Percentiles rank a stretch among this genome's conserved stretches.
Evolutionary conservation across 2,888 invertebrate genomes (phyloP).

Genomic region (Pilophorus perplexus): DNA sequence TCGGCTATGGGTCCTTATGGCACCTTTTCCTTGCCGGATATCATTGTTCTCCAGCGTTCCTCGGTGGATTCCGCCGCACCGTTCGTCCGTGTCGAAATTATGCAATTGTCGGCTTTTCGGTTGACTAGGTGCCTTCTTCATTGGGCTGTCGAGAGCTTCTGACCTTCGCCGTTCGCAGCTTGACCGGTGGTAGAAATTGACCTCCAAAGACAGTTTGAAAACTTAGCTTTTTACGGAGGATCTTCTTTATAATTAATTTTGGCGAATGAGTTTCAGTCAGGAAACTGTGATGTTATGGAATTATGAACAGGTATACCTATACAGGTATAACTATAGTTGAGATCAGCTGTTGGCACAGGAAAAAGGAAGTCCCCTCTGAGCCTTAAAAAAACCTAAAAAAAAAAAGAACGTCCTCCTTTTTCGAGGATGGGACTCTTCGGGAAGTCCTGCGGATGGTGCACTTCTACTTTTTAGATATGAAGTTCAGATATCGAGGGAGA

Average conservation of each 20-base stretch:
- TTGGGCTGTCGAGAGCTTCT: too few species aligned
- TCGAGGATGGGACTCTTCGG: constrained; percentile 1
- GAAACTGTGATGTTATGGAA: constrained; percentile 14
- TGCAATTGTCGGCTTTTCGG: constrained; percentile 27
- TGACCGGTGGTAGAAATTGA: too few species aligned
- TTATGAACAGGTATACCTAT: constrained; percentile 12
- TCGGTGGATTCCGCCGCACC: not conserved
- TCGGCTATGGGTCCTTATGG: constrained; percentile 2
- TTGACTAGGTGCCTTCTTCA: not conserved
- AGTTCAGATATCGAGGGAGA: too few species aligned
- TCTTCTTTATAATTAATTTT: too few species aligned
- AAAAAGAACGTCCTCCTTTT: too few species aligned
- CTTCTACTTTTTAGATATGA: too few species aligned
- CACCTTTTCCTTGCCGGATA: not conserved
- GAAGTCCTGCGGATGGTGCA: not conserved
- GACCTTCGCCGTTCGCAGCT: too few species aligned
- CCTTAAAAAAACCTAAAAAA: not conserved
- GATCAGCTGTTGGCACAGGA: constrained; percentile 22
- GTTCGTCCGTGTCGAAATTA: constrained; percentile 16
- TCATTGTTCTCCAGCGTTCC: constrained; percentile 9
- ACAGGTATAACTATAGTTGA: too few species aligned
- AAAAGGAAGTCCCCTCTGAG: constrained; percentile 9
- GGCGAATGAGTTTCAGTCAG: too few species aligned
- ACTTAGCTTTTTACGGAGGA: too few species aligned
- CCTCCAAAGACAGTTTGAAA: too few species aligned